Base-by-base conservation (phyloP, 2,113 vertebrate genomes). In the Indicator indicator region DNA sequence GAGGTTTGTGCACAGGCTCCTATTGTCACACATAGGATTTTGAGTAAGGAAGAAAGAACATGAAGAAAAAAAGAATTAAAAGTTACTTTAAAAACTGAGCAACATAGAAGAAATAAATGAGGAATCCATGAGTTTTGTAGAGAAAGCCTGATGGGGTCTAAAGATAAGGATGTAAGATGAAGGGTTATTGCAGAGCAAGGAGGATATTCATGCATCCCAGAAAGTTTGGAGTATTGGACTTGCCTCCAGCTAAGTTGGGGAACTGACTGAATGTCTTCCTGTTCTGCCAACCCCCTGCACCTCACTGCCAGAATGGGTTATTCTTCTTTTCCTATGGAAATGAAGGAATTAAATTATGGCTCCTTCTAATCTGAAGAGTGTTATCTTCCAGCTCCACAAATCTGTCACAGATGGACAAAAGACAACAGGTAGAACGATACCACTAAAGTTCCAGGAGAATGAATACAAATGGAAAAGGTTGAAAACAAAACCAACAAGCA, bases 271-370 rank as follows among this genome's bases (percentile, higher is more conserved):
- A 71, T 75, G 19, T 40, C 52, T 26, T 81, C 1, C 0, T 71
- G 24, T 13, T 83, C 46, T 90, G 93, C 73, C 63, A 90, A 54
- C 2, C 3, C 83, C 21, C 38, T 58, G 58, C 26, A 93, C 86
- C 60, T 83, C 76, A 64, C 23, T 81, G 62, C 30, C 56, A 77
- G 54, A 86, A 77, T 0, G 4, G 42, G 18, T 28, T 72, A 24
- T 74, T 95, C 88, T 93, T 72, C 48, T 77, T 86, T 80, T 50
- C 38, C 44, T 52, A 20, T 48, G 74, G 52, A 91, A 94, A 77
- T 20, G 20, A 32, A 64, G 60, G 52, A 83, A 64, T 77, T 93
- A 74, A 73, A 74, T 80, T 63, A 76, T 36, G 21, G 4, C 23
- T 60, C 36, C 44, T 94, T 88, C 40, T 56, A 80, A 33, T 80